Conservation (phyloP, 2,888 invertebrate genomes). For the Hirtodrosophila duncani region DNA sequence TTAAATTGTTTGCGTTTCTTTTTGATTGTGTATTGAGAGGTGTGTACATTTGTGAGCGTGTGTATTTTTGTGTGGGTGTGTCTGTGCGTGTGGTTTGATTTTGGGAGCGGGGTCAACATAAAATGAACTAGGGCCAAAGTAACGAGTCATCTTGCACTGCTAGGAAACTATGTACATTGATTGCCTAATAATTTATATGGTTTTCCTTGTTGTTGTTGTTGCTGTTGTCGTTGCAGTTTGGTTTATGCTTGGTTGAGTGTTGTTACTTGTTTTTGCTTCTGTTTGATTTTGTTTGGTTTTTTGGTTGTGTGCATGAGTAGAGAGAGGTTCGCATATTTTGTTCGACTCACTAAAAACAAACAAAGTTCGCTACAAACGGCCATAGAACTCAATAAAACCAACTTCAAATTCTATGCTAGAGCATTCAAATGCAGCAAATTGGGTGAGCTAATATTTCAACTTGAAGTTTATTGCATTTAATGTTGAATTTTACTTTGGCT, state of each 20-base stretch:
- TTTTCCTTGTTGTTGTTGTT: constrained; percentile 4
- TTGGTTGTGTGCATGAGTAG: constrained; percentile 49
- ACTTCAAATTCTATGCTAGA: constrained; percentile 60
- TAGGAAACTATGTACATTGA: constrained; percentile 17
- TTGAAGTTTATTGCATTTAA: constrained; percentile 24
- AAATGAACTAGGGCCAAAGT: constrained; percentile 46
- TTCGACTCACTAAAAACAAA: constrained; percentile 76
- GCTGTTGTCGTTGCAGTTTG: constrained; percentile 3
- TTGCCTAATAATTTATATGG: constrained; percentile 11
- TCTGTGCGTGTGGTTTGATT: constrained; percentile 34
- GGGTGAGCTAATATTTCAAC: constrained; percentile 62
- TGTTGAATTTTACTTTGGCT: constrained; percentile 12
- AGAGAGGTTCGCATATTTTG: constrained; percentile 76
- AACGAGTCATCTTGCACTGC: constrained; percentile 43
- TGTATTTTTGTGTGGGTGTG: constrained; percentile 22
- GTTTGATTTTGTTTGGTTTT: constrained; percentile 27
- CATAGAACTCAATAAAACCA: constrained; percentile 66
- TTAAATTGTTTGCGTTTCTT: constrained; percentile 28
- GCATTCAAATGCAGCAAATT: constrained; percentile 63
- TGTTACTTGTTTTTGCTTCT: constrained; percentile 5
- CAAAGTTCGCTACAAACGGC: constrained; percentile 76
- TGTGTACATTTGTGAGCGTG: constrained; percentile 12
- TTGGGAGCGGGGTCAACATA: constrained; percentile 26
- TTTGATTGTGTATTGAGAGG: constrained; percentile 25
- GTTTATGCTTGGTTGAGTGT: neutral